Base-by-base conservation (phyloP, 2,888 invertebrate species). In the Anodontia alba region DNA sequence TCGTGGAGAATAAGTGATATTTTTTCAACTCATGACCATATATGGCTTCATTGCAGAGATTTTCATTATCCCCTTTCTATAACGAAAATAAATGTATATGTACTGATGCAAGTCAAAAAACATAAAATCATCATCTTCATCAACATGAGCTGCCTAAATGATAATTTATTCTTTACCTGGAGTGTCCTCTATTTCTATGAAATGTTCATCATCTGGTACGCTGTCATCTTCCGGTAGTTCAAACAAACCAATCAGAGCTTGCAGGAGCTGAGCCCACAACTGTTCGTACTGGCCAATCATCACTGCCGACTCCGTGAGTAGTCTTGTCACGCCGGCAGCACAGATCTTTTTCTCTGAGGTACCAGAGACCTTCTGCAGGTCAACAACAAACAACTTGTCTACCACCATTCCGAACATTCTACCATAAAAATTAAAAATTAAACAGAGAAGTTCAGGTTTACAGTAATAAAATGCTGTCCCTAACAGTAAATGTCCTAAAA, bases 341-440 rank as follows among this genome's bases (percentile, higher is more conserved):
- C 98, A 97, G 86, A 98, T 97, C 95, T 98, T 98, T 78, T 97
- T 96, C 92, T 99, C 99, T 42, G 97, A 95, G 69, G 95, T 95
- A 0, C 98, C 98, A 17, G 96, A 96, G 20, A 99, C 97, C 93
- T 98, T 98, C 94, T 97, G 97, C 90, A 98, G 95, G 92, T 99
- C 99, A 0, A 97, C 95, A 29, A 99, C 95, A 77, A 98, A 96
- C 15, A 99, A 96, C 79, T 98, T 97, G 92, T 99, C 98, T 87
- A 98, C 94, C 73, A 99, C 97, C 99, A 99, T 99, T 36, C 97
- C 96, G 95, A 99, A 99, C 97, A 99, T 97, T 90, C 98, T 97
- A 90, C 3, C 91, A 42, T 54, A 2, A 79, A 43, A 36, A 20
- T 12, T 36, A 51, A n/a, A n/a, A n/a, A n/a, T n/a, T n/a, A n/a